Base-by-base conservation (phyloP, 2,888 invertebrate species). In the Crioceris asparagi region DNA sequence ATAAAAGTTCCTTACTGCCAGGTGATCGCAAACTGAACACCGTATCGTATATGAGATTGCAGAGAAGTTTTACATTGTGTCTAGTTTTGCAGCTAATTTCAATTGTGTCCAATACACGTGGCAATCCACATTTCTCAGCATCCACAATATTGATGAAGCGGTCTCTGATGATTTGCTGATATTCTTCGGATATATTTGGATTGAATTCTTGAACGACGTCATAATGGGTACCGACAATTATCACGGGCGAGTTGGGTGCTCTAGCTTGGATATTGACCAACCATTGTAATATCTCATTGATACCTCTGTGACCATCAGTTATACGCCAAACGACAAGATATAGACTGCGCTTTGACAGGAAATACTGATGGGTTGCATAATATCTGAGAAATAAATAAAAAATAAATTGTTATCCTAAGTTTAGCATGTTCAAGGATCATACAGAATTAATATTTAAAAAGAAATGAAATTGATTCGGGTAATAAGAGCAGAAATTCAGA, bases 351-450 rank as follows among this genome's bases (percentile, higher is more conserved):
- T 92, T 87, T 0, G 96, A 94, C 30, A 98, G 68, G 63, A 98
- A 98, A 64, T 98, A 98, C 61, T 97, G 96, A 70, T 97, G 97
- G 0, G 97, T 97, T 0, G 96, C 91, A 62, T 97, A 97, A 62
- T 97, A 96, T 57, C 78, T 78, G 23, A 27, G 35, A 37, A 37
- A 31, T 21, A 11, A 35, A 30, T 35, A 32, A 8, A 8, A 27
- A 27, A 21, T 7, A 7, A 11, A 11, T 12, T 3, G 25, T n/a
- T 25, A 14, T 2, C 15, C n/a, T 29, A 10, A 29, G 29, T 21
- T 21, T 7, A 7, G 21, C 10, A 21, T 21, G 6, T 10, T 21
- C 21, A 10, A 21, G 6, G 10, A 21, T 21, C 10, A 6, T 21
- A 6, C 6, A 21, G 21, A 10, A 21, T 10, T n/a, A n/a, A n/a